Evolutionary conservation across 2,113 vertebrate genomes (phyloP).

Genomic region (Misgurnus anguillicaudatus): DNA sequence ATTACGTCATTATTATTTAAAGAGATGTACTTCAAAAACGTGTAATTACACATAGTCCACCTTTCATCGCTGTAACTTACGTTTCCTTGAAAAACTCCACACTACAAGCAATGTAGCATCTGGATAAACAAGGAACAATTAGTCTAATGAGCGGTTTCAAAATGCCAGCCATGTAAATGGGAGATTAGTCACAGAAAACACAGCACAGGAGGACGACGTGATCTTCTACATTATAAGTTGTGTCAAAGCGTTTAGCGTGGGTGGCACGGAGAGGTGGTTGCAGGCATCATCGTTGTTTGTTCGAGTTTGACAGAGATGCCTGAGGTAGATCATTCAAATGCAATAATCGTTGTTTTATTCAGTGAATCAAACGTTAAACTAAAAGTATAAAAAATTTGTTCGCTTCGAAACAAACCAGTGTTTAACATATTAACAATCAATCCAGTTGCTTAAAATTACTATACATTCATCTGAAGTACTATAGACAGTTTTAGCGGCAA

Average conservation of each 20-base stretch:
- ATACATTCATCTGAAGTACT: too few species aligned
- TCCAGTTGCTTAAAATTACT: neutral
- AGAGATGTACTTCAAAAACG: constrained; percentile 40
- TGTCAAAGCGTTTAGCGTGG: constrained; percentile 22
- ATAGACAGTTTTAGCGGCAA: too few species aligned
- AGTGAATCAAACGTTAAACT: neutral
- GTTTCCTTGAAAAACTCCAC: constrained; percentile 34
- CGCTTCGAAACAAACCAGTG: neutral
- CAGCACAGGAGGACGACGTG: constrained; percentile 31
- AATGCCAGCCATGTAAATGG: constrained; percentile 52
- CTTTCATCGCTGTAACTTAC: constrained; percentile 11
- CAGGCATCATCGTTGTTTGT: constrained; percentile 33
- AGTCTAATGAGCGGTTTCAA: constrained; percentile 56
- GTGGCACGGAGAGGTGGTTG: constrained; percentile 31
- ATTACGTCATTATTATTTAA: constrained; percentile 51
- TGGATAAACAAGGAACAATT: constrained; percentile 60
- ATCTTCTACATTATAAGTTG: constrained; percentile 15
- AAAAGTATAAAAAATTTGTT: neutral
- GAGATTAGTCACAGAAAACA: constrained; percentile 45
- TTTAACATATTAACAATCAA: neutral
- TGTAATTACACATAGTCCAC: constrained; percentile 51
- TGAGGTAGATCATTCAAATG: constrained; percentile 21
- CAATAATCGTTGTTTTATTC: neutral
- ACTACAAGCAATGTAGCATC: constrained; percentile 51
- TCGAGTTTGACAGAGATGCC: constrained; percentile 14